These are phyloP conservation scores for Oedothorax gibbosus DNA, from an alignment of 1,140 invertebrate species.

Conservation along the genomic window DNA sequence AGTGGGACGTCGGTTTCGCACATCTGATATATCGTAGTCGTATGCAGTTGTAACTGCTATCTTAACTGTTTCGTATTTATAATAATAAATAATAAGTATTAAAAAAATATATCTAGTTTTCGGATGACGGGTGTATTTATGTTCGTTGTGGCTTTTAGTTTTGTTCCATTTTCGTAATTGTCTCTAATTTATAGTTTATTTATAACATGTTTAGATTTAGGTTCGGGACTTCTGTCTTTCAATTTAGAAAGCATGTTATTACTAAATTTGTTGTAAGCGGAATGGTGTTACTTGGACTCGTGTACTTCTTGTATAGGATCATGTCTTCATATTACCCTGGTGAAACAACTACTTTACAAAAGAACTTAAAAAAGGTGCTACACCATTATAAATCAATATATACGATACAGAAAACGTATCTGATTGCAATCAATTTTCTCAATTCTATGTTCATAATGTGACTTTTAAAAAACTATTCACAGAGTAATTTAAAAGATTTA, in stretches of 20 bases:
- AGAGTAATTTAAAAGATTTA: no score
- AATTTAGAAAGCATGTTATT: conserved; percentile 43
- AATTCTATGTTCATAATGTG: no score
- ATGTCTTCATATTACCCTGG: conserved; percentile 23
- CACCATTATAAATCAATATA: no score
- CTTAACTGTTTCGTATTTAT: no score
- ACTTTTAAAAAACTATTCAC: no score
- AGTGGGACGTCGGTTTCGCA: no score
- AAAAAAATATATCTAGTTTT: not conserved
- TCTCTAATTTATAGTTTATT: not conserved
- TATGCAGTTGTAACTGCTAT: no score
- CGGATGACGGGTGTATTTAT: conserved; percentile 5
- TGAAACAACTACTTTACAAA: not conserved
- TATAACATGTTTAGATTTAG: conserved; percentile 50
- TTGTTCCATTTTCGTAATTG: not conserved
- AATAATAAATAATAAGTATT: no score
- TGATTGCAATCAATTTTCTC: no score
- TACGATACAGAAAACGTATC: no score
- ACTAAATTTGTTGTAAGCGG: conserved; percentile 5
- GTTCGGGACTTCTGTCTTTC: conserved; percentile 55
- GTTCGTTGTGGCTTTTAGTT: not conserved
- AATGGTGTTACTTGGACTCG: conserved; percentile 9
- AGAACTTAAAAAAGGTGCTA: conserved; percentile 37
- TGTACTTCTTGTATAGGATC: conserved; percentile 15
- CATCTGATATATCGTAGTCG: no score